Evolutionary conservation across 2,888 invertebrate species (phyloP).

Genomic region (Brachypalpus laphriformis): DNA sequence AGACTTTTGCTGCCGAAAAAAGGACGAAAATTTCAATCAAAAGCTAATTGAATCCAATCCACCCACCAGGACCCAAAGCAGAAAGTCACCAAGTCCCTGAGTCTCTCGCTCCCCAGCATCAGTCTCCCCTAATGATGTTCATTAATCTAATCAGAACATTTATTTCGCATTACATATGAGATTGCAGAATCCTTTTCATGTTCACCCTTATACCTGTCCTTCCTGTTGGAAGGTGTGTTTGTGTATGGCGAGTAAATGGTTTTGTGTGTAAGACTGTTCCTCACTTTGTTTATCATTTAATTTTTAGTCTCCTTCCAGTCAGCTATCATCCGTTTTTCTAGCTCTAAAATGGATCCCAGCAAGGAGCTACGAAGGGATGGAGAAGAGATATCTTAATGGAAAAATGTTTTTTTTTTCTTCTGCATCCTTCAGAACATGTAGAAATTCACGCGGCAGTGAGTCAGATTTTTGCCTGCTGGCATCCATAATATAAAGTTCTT

Average conservation of each 20-base stretch:
- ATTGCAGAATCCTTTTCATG: slow-evolving; percentile 47
- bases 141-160: slow-evolving; percentile 65
- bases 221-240: neutral
- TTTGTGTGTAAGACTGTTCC: slow-evolving; percentile 25
- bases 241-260: neutral
- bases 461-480: slow-evolving; percentile 33
- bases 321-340: slow-evolving; percentile 1
- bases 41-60: slow-evolving; percentile 59
- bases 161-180: slow-evolving; percentile 62
- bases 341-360: neutral
- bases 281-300: slow-evolving; percentile 61
- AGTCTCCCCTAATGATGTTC: slow-evolving; percentile 49
- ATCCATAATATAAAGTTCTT: slow-evolving; percentile 43
- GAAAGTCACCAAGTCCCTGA: neutral
- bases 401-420: slow-evolving; percentile 34
- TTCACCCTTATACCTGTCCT: neutral
- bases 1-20: neutral
- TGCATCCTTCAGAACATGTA: neutral
- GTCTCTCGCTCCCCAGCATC: neutral
- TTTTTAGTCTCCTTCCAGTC: slow-evolving; percentile 9
- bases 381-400: slow-evolving; percentile 43
- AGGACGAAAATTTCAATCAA: slow-evolving; percentile 45
- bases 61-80: neutral
- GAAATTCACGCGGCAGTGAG: slow-evolving; percentile 20
- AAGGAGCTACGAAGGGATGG: neutral